Base-by-base conservation (phyloP, 2,113 vertebrate species). In the Actenoides lindsayi region DNA sequence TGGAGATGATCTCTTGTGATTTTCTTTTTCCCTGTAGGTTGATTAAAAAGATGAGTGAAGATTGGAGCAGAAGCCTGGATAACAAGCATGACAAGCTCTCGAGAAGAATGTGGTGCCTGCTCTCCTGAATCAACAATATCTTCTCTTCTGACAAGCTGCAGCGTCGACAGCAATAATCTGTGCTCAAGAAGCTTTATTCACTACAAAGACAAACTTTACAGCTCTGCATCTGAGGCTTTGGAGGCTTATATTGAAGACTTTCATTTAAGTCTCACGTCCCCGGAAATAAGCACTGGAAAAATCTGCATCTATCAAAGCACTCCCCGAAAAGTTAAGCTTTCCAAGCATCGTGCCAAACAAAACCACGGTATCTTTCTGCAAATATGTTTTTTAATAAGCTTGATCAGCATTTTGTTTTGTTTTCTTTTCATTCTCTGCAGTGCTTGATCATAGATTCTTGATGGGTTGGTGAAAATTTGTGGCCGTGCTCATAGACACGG, bases 191-290 rank as follows among this genome's bases (percentile, higher is more conserved):
- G 80, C 68, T 94, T 96, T 25, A 97, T 99, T 90, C 96, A 51
- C 65, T 99, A 98, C 95, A 98, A 98, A 87, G 96, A 98, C 91
- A 98, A 97, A 91, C 67, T 96, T 33, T 99, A 99, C 60, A 96
- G 95, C 31, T 99, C 99, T 1, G 99, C 99, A 11, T 98, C 99
- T 1, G 98, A 98, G 13, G 99, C 99, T 9, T 65, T 99, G 53
- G 98, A 99, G 21, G 99, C 98, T 16, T 99, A 99, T 92, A 99
- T 99, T 46, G 86, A 98, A 51, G 99, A 99, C 82, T 99, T 98
- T 79, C 97, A 99, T 59, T 94, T 86, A 82, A 98, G 97, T 53
- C 92, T 64, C 48, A 71, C 48, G 10, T 96, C 89, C 59, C 51
- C 95, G 8, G 46, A 56, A 30, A 13, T 53, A 10, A 90, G 53